A percentile compares a stretch with the other conserved stretches of the same genome.
Evolutionary conservation across 2,797 vertebrate species (phyloP).

Genomic region (Euthynnus affinis): DNA sequence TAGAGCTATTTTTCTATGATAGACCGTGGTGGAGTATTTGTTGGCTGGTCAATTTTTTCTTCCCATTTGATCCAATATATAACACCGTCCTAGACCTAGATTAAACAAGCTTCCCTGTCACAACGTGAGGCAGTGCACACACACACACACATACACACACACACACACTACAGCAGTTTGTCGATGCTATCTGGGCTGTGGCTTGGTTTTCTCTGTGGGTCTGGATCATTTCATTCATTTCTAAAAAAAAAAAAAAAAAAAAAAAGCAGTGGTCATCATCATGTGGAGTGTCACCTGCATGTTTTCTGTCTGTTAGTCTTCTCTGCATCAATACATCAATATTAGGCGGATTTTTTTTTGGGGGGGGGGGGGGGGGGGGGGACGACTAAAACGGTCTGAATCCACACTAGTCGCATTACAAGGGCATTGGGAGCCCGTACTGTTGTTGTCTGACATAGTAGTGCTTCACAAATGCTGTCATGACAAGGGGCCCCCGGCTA

Average conservation of each 20-base stretch:
- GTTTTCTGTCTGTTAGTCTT: slow-evolving; percentile 39
- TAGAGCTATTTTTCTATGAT: slow-evolving; percentile 7
- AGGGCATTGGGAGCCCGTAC: slow-evolving; percentile 74
- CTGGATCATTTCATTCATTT: slow-evolving; percentile 69
- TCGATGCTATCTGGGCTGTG: slow-evolving; percentile 81
- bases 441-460: slow-evolving; percentile 70
- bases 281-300: slow-evolving; percentile 63
- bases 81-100: slow-evolving; percentile 68
- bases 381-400: slow-evolving; percentile 59
- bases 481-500: slow-evolving; percentile 62
- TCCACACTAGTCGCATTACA: slow-evolving; percentile 74
- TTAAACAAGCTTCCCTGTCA: slow-evolving; percentile 71
- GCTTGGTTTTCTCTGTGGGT: slow-evolving; percentile 65
- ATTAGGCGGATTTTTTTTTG: slow-evolving; percentile 40
- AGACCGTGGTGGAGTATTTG: neutral
- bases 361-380: no score
- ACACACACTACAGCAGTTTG: slow-evolving; percentile 74
- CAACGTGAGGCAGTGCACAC: slow-evolving; percentile 53
- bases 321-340: slow-evolving; percentile 42
- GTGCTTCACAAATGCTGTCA: slow-evolving; percentile 67
- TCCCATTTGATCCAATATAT: slow-evolving; percentile 43
- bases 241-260: no score
- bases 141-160: slow-evolving; percentile 33
- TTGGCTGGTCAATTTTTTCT: slow-evolving; percentile 8
- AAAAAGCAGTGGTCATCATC: slow-evolving; percentile 59